These are phyloP conservation scores for Parasteatoda tepidariorum DNA, from an alignment of 1,140 invertebrate species.

Conservation along the genomic window DNA sequence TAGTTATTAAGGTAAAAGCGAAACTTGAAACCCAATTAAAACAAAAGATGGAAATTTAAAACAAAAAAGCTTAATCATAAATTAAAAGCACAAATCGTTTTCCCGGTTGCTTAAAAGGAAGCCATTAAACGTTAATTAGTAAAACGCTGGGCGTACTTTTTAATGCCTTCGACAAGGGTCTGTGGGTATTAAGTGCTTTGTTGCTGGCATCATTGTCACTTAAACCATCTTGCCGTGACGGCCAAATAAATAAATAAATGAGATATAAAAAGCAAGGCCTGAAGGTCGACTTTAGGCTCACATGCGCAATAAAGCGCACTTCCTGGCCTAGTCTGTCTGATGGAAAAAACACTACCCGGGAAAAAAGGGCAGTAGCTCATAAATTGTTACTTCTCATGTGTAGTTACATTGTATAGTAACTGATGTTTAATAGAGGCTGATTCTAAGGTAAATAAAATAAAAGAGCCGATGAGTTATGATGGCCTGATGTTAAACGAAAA, in stretches of 20 bases:
- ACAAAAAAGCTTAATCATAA: constrained; percentile 1
- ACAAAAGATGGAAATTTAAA: background rate
- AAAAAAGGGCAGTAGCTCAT: no score
- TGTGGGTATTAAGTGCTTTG: constrained; percentile 50
- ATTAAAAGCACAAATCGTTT: constrained; percentile 38
- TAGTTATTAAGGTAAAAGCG: background rate
- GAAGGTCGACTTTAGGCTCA: constrained; percentile 43
- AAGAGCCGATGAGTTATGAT: no score
- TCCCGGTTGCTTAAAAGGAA: constrained; percentile 24
- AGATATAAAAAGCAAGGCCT: constrained; percentile 1
- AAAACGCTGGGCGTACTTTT: constrained; percentile 48
- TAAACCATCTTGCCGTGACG: constrained; percentile 46
- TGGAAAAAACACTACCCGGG: no score
- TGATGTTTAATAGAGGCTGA: no score
- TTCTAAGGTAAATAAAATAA: no score
- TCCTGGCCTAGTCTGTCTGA: constrained; percentile 19
- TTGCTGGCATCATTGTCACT: constrained; percentile 44
- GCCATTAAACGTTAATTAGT: constrained; percentile 57
- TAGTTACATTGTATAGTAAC: no score
- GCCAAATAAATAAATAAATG: constrained; percentile 4
- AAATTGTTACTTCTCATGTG: no score
- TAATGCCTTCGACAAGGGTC: background rate
- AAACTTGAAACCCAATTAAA: background rate
- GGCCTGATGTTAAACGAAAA: no score
- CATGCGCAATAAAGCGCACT: constrained; percentile 47